A percentile compares a stretch with the other conserved stretches of the same genome.
phyloP scores from a whole-genome alignment of 1,140 invertebrate species.

The Stratiolaelaps scimitus region DNA sequence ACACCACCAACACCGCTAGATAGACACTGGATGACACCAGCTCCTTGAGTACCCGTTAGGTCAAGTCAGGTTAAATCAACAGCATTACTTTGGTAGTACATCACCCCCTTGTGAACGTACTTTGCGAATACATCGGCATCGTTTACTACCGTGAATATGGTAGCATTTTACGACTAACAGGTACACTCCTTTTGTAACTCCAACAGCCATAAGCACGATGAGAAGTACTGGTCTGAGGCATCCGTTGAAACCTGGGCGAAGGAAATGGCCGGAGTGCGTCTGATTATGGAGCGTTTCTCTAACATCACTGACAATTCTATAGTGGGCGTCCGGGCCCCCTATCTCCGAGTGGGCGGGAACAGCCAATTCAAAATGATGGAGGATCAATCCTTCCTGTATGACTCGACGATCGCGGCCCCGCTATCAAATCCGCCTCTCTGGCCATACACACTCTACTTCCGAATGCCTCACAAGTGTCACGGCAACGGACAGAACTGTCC shows the following conservation, averaged over 20 bases:
- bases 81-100: too few relatives aligned
- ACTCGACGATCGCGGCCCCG: conserved; percentile 84
- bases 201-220: conserved; percentile 70
- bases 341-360: conserved; percentile 81
- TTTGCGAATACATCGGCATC: too few relatives aligned
- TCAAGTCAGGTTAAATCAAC: too few relatives aligned
- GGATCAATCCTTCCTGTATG: conserved; percentile 86
- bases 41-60: too few relatives aligned
- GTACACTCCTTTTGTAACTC: neutral
- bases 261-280: conserved; percentile 88
- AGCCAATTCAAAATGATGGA: conserved; percentile 97
- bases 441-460: conserved; percentile 95
- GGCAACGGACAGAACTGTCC: conserved; percentile 79
- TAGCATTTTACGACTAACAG: too few relatives aligned
- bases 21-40: too few relatives aligned
- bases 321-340: conserved; percentile 81
- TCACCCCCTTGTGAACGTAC: too few relatives aligned
- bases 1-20: too few relatives aligned
- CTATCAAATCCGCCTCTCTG: conserved; percentile 81
- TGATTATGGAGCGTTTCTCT: conserved; percentile 78
- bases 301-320: conserved; percentile 87
- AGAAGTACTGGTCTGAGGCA: conserved; percentile 84
- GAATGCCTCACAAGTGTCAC: conserved; percentile 86
- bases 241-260: conserved; percentile 85
- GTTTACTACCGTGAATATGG: too few relatives aligned